phyloP scores from a whole-genome alignment of 2,797 vertebrate species.

The Danionella dracula region DNA sequence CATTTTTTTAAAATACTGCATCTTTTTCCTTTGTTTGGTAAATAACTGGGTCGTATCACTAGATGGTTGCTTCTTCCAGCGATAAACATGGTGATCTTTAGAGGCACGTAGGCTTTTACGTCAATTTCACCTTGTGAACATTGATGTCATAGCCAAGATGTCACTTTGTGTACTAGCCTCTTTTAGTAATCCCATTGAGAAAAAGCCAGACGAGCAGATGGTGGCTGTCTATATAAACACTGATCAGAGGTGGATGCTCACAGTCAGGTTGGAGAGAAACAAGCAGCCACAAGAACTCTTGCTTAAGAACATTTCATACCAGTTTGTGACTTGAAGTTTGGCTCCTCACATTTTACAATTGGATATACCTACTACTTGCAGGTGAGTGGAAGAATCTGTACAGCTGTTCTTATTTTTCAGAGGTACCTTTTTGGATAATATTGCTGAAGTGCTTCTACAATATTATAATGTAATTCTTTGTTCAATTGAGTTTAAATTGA shows the following conservation, averaged over 20 bases:
- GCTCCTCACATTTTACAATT: constrained; percentile 58
- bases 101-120: neutral
- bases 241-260: neutral
- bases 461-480: no score
- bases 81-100: neutral
- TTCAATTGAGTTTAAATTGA: no score
- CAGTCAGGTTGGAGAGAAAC: neutral
- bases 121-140: neutral
- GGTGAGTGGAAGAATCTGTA: constrained; percentile 50
- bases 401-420: no score
- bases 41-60: neutral
- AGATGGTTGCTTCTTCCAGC: neutral
- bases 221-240: constrained; percentile 2
- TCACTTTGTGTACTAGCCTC: neutral
- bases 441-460: no score
- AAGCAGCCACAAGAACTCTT: neutral
- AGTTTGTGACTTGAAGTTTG: constrained; percentile 59
- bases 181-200: constrained; percentile 28
- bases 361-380: constrained; percentile 66
- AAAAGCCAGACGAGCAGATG: neutral
- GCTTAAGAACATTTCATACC: neutral
- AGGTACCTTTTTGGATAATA: no score
- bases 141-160: neutral
- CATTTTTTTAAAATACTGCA: neutral
- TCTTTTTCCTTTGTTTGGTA: neutral